Base-by-base conservation (phyloP, 2,888 invertebrate species). In the Nezara viridula region DNA sequence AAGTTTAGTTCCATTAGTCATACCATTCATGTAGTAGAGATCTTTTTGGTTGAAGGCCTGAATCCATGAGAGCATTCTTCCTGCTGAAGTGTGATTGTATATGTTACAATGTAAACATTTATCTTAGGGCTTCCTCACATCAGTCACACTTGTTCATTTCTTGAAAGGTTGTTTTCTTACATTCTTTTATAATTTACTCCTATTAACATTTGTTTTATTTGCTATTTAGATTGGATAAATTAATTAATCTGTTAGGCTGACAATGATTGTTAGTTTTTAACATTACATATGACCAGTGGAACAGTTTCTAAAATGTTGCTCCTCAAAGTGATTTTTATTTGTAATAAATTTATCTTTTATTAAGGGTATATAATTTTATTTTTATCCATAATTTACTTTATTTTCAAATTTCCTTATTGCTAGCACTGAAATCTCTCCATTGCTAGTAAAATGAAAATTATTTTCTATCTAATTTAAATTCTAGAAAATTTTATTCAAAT, bases 101-200 rank as follows among this genome's bases (percentile, higher is more conserved):
- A 81, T 81, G 81, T 81, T 81, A n/a, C 44, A 81, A 44, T 81
- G 81, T 81, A 81, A 81, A 81, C 44, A 81, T 81, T 81, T 81
- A 47, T 81, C 44, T 81, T 44, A 44, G 37, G 9, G 81, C 44
- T n/a, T 40, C 44, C 44, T 81, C 44, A 44, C 81, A 81, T 44
- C 81, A 81, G n/a, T 81, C 44, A 24, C 44, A 81, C 81, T 81
- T 44, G 81, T 44, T 81, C 66, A 81, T 81, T 47, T 44, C 81
- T 47, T 81, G 81, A 44, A n/a, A 27, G 60, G 14, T 60, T 60
- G 60, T 60, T 60, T 6, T n/a, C n/a, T 14, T 81, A 37, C 19
- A 37, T 73, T 37, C 19, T 37, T 73, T 73, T 73, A 32, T 73
- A 19, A 73, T 37, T 73, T 32, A 1, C 21, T 37, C 37, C 2